These are phyloP conservation scores for Strigamia crassipes DNA, from an alignment of 2,888 invertebrate species.

Conservation along the genomic window DNA sequence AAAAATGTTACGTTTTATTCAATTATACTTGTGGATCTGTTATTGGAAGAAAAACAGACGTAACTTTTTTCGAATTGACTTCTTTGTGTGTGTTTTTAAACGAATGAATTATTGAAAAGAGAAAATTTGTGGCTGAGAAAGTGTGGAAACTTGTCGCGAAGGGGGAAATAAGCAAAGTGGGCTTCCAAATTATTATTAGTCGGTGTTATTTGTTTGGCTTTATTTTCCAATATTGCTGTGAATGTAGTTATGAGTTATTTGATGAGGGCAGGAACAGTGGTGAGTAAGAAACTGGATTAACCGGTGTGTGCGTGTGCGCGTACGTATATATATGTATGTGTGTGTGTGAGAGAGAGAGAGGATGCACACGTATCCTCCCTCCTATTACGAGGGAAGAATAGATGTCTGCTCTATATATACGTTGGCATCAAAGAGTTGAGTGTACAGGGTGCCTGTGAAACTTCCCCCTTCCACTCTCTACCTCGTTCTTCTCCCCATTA, in stretches of 20 bases:
- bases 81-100: background rate
- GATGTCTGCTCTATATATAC: slow-evolving; percentile 32
- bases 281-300: background rate
- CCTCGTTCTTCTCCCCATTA: slow-evolving; percentile 30
- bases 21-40: background rate
- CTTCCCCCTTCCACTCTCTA: slow-evolving; percentile 33
- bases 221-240: background rate
- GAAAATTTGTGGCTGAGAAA: background rate
- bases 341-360: background rate
- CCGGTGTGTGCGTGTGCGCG: slow-evolving; percentile 1
- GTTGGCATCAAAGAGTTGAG: slow-evolving; percentile 34
- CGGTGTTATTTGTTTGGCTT: too few relatives aligned
- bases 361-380: slow-evolving; percentile 26
- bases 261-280: background rate
- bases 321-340: background rate
- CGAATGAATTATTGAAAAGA: slow-evolving; percentile 11
- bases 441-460: slow-evolving; percentile 23
- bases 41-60: background rate
- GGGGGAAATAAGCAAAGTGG: background rate
- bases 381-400: slow-evolving; percentile 26
- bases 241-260: background rate
- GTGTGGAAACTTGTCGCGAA: background rate
- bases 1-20: slow-evolving; percentile 8
- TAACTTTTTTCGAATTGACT: background rate
- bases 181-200: too few relatives aligned